Conservation (phyloP, 2,113 vertebrate species). For the Atrichornis clamosus region DNA sequence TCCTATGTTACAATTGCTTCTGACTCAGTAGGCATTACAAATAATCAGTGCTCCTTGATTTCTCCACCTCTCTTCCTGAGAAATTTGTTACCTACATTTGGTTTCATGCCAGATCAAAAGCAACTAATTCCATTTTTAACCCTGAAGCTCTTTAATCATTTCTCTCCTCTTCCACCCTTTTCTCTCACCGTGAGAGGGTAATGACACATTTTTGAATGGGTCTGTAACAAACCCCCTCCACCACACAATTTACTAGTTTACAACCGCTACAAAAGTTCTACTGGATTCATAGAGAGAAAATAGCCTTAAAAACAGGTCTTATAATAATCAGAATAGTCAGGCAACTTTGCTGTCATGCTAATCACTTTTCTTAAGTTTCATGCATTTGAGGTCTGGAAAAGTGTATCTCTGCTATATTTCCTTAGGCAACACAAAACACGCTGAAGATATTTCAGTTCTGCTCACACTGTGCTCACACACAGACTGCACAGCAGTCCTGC, state of each 20-base stretch:
- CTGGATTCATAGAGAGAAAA: not conserved
- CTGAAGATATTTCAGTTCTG: not conserved
- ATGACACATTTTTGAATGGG: not conserved
- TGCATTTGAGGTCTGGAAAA: not conserved
- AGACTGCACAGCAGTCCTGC: not conserved
- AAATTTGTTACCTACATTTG: not conserved
- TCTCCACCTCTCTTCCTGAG: not conserved
- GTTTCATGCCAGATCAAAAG: not conserved
- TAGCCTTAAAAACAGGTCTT: not conserved
- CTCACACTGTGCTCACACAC: fast-evolving
- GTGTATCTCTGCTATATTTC: not conserved
- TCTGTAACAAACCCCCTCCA: not conserved
- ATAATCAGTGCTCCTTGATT: conserved; percentile 8
- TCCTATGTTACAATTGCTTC: not conserved
- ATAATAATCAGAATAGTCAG: not conserved
- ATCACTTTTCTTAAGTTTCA: not conserved
- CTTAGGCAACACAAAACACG: not conserved
- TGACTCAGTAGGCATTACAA: not conserved
- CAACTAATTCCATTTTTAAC: not conserved
- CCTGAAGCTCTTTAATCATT: not conserved
- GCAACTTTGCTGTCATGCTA: not conserved
- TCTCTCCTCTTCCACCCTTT: not conserved
- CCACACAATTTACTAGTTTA: not conserved
- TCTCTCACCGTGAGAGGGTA: not conserved
- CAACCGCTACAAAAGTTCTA: not conserved